Base-by-base conservation (phyloP, 2,888 invertebrate genomes). In the Nomada fabriciana region DNA sequence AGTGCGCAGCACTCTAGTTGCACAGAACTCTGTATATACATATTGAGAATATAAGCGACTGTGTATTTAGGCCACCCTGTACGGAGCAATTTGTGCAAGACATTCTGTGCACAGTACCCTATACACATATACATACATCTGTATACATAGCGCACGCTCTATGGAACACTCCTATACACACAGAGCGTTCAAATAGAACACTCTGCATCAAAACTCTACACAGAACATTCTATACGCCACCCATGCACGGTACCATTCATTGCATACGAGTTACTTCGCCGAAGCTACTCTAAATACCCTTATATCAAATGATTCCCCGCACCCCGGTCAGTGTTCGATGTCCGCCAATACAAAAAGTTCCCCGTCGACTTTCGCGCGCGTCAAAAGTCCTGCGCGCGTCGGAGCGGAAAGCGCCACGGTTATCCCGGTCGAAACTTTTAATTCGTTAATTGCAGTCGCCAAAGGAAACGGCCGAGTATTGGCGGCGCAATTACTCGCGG, bases 361-460 rank as follows among this genome's bases (percentile, higher is more conserved):
- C n/a, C 20, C 5, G 18, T 53, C n/a, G n/a, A 53, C 3, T 57
- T 11, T 55, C 25, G 2, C 5, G 25, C 15, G 5, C 2, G 5
- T 18, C 5, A 15, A n/a, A 23, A 61, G 20, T 68, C 18, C 25
- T 10, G 15, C 42, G 61, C 11, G 50, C 61, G 60, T 61, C 53
- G 15, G 11, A 42, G 0, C 47, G 15, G 15, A 1, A 15, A 42
- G 10, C 64, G n/a, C 29, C 25, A 20, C 47, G 23, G 7, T 65
- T 55, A 75, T 76, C 76, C 69, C 53, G 9, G 29, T 10, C 23
- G 25, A 47, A 52, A 71, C 70, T 80, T 74, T 78, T 78, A 80
- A 78, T 80, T 67, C 42, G 29, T 42, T 73, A 80, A 73, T 73
- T 68, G 80, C 63, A 11, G 11, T 10, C 59, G 47, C 47, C 13